Conservation (phyloP, 2,888 invertebrate species). For the Stenoptilia bipunctidactyla region DNA sequence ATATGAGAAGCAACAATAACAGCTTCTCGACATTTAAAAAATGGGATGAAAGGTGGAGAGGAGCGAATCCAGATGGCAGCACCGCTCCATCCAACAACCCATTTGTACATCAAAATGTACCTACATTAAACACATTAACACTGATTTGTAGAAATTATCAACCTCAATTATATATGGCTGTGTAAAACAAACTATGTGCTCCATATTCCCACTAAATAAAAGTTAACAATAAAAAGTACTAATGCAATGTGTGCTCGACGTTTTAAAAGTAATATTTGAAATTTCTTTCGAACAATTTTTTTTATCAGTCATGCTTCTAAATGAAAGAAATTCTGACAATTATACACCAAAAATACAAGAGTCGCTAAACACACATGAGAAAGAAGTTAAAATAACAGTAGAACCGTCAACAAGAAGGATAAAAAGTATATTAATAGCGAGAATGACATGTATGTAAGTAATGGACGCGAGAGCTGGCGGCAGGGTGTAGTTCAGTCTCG, state of each 20-base stretch:
- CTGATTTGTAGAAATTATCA: background rate
- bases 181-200: constrained; percentile 1
- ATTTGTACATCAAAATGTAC: background rate
- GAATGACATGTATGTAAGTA: constrained; percentile 52
- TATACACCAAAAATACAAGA: constrained; percentile 56
- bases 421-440: constrained; percentile 38
- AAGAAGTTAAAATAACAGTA: constrained; percentile 52
- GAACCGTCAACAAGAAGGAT: constrained; percentile 56
- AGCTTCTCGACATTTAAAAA: constrained; percentile 29
- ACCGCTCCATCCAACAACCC: background rate
- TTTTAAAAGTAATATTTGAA: constrained; percentile 17
- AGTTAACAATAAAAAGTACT: constrained; percentile 7
- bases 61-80: background rate
- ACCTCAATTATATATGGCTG: constrained; percentile 2
- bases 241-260: constrained; percentile 12
- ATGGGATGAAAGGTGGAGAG: constrained; percentile 16
- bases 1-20: constrained; percentile 47
- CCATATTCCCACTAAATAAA: background rate
- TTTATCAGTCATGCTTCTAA: background rate
- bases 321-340: constrained; percentile 32
- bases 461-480: constrained; percentile 42
- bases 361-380: constrained; percentile 56
- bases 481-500: constrained; percentile 67
- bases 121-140: background rate
- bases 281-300: constrained; percentile 4